phyloP scores from a whole-genome alignment of 64 coral and sea anemone species.

The Porites lutea region DNA sequence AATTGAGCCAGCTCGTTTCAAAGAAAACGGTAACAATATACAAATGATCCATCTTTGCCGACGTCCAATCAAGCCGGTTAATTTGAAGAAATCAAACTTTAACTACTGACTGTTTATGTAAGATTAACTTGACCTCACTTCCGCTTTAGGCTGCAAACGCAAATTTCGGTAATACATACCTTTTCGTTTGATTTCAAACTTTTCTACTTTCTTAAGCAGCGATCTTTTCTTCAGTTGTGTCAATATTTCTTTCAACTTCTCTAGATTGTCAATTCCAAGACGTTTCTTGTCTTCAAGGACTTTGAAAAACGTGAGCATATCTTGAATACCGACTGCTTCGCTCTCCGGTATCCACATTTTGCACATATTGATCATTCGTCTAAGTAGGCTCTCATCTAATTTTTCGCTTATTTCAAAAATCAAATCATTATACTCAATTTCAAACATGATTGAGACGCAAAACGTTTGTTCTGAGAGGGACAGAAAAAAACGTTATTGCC shows the following conservation, averaged over 20 bases:
- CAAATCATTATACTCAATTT: neutral
- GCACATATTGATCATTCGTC: neutral
- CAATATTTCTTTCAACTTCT: neutral
- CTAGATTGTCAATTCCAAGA: neutral
- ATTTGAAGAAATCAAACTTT: no score
- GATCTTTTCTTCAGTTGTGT: neutral
- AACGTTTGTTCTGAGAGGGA: neutral
- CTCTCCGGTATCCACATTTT: neutral
- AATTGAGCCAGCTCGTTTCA: no score
- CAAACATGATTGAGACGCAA: neutral
- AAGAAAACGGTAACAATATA: no score
- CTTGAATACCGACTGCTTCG: neutral
- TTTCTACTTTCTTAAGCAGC: neutral
- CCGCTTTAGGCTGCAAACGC: no score
- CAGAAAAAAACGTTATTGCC: neutral
- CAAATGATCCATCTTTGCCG: no score
- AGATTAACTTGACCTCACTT: no score
- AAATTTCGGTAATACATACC: neutral
- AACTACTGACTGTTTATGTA: no score
- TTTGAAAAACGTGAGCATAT: conserved; percentile 14
- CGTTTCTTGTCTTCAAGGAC: neutral
- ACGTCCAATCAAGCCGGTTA: no score
- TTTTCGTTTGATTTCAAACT: neutral
- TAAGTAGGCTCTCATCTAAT: neutral
- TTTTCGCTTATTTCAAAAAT: neutral